Evolutionary conservation across 2,888 invertebrate species (phyloP), one percentile per base, ranked within the genome.

Genomic region (Euclidia mi): DNA sequence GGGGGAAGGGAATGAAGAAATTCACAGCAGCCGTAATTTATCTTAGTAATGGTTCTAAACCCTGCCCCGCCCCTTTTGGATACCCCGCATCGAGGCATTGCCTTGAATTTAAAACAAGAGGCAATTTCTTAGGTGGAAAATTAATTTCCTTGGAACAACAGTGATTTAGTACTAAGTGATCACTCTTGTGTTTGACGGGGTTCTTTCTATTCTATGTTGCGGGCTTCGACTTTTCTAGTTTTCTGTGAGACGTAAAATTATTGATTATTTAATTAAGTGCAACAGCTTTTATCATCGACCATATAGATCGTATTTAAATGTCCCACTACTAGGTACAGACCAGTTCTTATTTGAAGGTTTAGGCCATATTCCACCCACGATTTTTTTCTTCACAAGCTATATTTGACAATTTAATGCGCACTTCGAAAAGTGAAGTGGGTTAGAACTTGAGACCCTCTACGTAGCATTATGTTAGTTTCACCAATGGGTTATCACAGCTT

Each of bases 31-130:
- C 65, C 77, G 87, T 89, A 88, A 92, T 92, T 91, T 89, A 90
- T 93, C 92, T 91, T 83, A 76, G 87, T 90, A 91, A 92, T 89
- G 88, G 84, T 86, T 76, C 78, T 73, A 81, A 81, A 81, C 81
- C 78, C 67, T 64, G 77, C 83, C 79, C 84, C 92, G 91, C 92
- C 93, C 85, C 87, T 92, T 91, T 89, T 88, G 85, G 90, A 88
- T 93, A 85, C 79, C 78, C 78, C 67, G 84, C 81, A 79, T 79
- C 79, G 60, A 82, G 85, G 81, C 72, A 82, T 66, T 76, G 65
- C 68, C 71, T 75, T 75, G 84, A 85, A 85, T 88, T 88, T 89
- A 84, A 91, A 90, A 86, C 80, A 78, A 81, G 79, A 75, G 75
- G 74, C 71, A 60, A 83, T 85, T 88, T 87, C 85, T 73, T 73